Conservation (phyloP, 1,140 invertebrate genomes). For the Drosophila leontia region DNA sequence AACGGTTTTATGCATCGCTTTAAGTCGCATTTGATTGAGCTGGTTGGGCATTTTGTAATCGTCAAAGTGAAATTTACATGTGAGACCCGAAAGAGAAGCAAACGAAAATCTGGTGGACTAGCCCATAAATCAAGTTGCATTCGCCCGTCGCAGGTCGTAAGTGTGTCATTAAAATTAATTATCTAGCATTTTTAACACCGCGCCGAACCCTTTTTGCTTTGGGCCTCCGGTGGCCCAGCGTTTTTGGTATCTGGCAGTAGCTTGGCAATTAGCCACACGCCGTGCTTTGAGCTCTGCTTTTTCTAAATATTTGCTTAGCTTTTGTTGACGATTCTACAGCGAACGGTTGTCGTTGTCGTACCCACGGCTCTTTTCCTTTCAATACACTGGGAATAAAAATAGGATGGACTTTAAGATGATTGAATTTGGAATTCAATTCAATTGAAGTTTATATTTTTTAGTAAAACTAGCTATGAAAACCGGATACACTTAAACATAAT, state of each 20-base stretch:
- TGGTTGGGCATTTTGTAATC: slow-evolving; percentile 68
- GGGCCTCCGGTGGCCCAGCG: not conserved
- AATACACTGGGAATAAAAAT: not conserved
- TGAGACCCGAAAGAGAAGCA: slow-evolving; percentile 17
- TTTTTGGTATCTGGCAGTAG: slow-evolving; percentile 23
- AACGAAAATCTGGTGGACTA: slow-evolving; percentile 18
- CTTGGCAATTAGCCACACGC: slow-evolving; percentile 74
- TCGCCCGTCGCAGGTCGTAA: slow-evolving; percentile 53
- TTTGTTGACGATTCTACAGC: slow-evolving; percentile 62
- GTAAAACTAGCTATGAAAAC: not conserved
- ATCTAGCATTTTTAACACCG: slow-evolving; percentile 75
- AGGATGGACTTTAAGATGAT: not conserved
- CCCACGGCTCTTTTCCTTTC: too few species aligned
- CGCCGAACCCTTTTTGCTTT: slow-evolving; percentile 30
- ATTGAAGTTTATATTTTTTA: not conserved
- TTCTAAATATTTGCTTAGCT: slow-evolving; percentile 76
- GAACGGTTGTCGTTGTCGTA: not conserved
- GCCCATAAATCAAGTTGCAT: slow-evolving; percentile 77
- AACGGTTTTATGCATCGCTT: slow-evolving; percentile 76
- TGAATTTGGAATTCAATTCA: not conserved
- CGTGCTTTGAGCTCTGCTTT: slow-evolving; percentile 51
- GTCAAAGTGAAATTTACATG: slow-evolving; percentile 51
- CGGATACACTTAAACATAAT: not conserved
- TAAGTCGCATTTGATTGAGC: slow-evolving; percentile 60
- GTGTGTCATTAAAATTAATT: slow-evolving; percentile 83